Evolutionary conservation across 2,888 invertebrate species (phyloP).

Genomic region (Beris chalybata): DNA sequence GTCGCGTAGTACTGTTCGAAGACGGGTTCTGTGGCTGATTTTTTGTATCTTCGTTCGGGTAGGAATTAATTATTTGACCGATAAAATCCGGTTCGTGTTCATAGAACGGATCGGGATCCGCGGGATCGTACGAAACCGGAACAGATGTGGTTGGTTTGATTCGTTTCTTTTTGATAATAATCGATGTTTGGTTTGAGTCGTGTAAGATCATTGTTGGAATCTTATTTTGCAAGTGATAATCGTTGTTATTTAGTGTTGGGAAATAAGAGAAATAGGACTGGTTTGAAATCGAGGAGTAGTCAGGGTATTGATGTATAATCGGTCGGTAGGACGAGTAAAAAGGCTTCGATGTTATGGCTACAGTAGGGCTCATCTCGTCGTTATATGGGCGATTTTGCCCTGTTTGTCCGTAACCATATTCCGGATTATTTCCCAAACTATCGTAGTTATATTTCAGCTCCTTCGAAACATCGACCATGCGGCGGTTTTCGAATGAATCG

Average conservation of each 20-base stretch:
- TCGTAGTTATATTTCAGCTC: not conserved
- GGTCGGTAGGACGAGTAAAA: too few relatives aligned
- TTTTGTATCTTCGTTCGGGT: slow-evolving; percentile 4
- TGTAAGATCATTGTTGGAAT: slow-evolving; percentile 15
- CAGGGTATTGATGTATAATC: not conserved
- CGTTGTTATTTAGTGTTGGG: not conserved
- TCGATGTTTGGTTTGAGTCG: slow-evolving; percentile 18
- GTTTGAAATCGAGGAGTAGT: not conserved
- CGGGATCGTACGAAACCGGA: slow-evolving; percentile 31
- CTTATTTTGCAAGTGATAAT: slow-evolving; percentile 5
- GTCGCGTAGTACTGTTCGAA: not conserved
- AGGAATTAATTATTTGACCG: slow-evolving; percentile 5
- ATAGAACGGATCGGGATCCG: slow-evolving; percentile 39
- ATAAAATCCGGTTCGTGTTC: slow-evolving; percentile 22
- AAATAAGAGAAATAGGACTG: not conserved
- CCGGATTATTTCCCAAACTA: not conserved
- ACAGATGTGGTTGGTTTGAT: slow-evolving; percentile 6
- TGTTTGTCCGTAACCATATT: not conserved
- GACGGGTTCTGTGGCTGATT: not conserved
- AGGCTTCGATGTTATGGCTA: too few relatives aligned
- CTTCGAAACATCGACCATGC: not conserved
- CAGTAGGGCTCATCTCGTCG: slow-evolving; percentile 7
- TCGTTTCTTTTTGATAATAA: slow-evolving; percentile 22
- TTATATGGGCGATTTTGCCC: not conserved
- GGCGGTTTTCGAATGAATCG: slow-evolving; percentile 13